A percentile compares a stretch with the other conserved stretches of the same genome.
phyloP scores from a whole-genome alignment of 1,140 invertebrate genomes.

The Nilaparvata lugens region DNA sequence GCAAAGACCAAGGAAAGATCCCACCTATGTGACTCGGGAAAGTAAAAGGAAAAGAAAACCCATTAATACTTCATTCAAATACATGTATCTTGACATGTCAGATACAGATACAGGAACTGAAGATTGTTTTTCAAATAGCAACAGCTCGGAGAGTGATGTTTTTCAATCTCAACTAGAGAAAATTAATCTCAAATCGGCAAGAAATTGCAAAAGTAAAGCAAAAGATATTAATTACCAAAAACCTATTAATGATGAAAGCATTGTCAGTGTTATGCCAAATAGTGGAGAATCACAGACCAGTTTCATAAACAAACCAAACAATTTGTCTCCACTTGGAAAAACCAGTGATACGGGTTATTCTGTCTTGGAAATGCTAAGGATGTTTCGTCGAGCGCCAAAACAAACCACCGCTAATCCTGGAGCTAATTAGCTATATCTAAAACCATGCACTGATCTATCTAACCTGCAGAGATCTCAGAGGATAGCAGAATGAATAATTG shows the following conservation, averaged over 20 bases:
- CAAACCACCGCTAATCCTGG: too few species aligned
- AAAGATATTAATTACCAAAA: too few species aligned
- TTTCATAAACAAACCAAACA: too few species aligned
- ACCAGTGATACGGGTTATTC: slow-evolving; percentile 44
- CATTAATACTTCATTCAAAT: neutral
- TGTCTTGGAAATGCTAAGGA: slow-evolving; percentile 44
- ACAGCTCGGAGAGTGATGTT: slow-evolving; percentile 38
- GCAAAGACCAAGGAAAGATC: neutral
- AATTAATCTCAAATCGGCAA: too few species aligned
- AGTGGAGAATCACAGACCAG: too few species aligned
- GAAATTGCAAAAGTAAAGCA: too few species aligned
- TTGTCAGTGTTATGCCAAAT: too few species aligned
- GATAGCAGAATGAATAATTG: too few species aligned
- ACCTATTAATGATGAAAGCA: too few species aligned
- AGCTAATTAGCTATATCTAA: slow-evolving; percentile 19
- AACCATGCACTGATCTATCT: neutral
- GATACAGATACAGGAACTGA: slow-evolving; percentile 40
- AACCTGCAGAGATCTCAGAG: too few species aligned
- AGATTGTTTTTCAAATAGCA: slow-evolving; percentile 34
- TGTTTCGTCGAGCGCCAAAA: slow-evolving; percentile 35
- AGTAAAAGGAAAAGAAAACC: neutral
- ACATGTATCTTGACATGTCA: slow-evolving; percentile 22
- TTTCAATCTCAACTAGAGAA: slow-evolving; percentile 19
- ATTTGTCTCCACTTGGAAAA: slow-evolving; percentile 9
- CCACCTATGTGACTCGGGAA: neutral